Evolutionary conservation across 2,113 vertebrate species (phyloP).

Genomic region (Mixornis gularis): DNA sequence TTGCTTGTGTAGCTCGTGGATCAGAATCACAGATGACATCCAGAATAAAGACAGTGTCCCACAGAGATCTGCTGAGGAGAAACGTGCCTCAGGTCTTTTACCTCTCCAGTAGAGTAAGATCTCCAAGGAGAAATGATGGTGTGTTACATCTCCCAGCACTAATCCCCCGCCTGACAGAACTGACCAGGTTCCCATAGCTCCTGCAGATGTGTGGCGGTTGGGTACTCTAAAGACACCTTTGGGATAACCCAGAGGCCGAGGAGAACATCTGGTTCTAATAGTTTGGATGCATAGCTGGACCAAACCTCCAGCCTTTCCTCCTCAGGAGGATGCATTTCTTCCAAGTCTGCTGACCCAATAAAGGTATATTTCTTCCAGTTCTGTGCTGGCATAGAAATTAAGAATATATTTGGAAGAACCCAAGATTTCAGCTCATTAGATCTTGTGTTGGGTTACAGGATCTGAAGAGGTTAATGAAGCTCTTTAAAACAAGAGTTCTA

Average conservation of each 20-base stretch:
- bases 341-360: background rate
- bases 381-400: background rate
- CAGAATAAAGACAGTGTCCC: background rate
- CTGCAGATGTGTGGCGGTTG: background rate
- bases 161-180: background rate
- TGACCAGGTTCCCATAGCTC: background rate
- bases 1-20: background rate
- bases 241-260: background rate
- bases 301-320: background rate
- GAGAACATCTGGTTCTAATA: background rate
- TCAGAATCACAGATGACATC: background rate
- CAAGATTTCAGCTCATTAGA: background rate
- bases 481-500: background rate
- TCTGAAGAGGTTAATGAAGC: background rate
- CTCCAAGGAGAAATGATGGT: background rate
- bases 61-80: background rate
- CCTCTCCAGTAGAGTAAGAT: accelerated
- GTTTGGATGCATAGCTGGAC: background rate
- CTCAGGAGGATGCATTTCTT: background rate
- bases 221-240: background rate
- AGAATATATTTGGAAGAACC: background rate
- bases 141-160: background rate
- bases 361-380: background rate
- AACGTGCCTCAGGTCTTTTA: background rate
- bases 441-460: background rate